Evolutionary conservation across 2,113 vertebrate species (phyloP).

Genomic region (Cairina moschata): DNA sequence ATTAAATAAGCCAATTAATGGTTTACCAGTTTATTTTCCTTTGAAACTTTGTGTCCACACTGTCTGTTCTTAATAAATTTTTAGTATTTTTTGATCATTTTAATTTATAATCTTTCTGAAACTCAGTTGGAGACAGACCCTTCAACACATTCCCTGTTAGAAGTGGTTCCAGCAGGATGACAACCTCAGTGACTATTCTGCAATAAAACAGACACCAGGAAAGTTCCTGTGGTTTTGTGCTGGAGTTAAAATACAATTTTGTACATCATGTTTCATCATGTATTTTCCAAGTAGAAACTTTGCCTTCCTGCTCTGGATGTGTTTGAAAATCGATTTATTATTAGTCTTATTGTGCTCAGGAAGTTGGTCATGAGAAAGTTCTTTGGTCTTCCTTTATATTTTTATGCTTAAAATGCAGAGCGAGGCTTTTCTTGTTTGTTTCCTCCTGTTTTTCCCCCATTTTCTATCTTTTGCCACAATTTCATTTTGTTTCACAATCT

Average conservation of each 20-base stretch:
- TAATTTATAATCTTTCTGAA: background rate
- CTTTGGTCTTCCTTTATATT: background rate
- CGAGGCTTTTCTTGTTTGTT: background rate
- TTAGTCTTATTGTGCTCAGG: background rate
- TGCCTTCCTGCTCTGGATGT: background rate
- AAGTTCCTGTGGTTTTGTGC: background rate
- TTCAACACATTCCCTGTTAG: background rate
- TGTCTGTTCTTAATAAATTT: background rate
- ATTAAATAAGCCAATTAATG: background rate
- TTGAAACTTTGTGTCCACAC: background rate
- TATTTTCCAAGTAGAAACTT: background rate
- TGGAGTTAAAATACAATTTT: background rate
- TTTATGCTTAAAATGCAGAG: background rate
- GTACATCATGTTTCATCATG: background rate
- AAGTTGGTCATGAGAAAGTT: background rate
- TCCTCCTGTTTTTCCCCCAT: background rate
- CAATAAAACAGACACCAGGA: background rate
- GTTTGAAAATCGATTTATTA: background rate
- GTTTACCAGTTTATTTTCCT: background rate
- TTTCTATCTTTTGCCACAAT: background rate
- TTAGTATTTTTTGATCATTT: background rate
- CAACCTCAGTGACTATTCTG: background rate
- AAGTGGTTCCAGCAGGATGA: background rate
- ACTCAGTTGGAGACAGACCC: background rate
- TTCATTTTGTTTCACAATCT: background rate